Base-by-base conservation (phyloP, 2,113 vertebrate genomes). In the Anser brachyrhynchus region DNA sequence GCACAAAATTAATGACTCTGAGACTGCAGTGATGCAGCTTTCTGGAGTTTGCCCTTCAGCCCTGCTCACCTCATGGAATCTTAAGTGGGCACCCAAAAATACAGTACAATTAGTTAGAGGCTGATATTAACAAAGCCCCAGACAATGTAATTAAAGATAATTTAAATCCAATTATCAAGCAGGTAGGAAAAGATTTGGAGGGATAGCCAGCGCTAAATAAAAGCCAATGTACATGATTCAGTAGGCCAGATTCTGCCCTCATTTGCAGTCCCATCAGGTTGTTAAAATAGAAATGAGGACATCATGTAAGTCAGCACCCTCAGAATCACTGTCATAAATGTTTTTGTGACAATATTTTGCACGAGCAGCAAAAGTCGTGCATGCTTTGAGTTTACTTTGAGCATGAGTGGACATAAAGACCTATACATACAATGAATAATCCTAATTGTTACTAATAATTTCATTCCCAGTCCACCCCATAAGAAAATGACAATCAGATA, bases 1-100 rank as follows among this genome's bases (percentile, higher is more conserved):
- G 90, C 89, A 93, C 93, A 94, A 96, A 98, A 97, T 97, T 97
- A 98, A 97, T 97, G 95, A 95, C 92, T 97, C 88, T 84, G 92
- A 95, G 94, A 85, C 37, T 97, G 86, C 89, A 62, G 55, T 43
- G 65, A 93, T 83, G 84, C 69, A 70, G 91, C 77, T 87, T 96
- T 87, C 96, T 97, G 97, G 82, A 93, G 51, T 92, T 92, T 96
- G 97, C 89, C 81, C 93, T 97, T 98, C 84, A 91, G 54, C 62
- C 82, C 46, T 79, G 44, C n/a, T 69, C 67, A 89, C 55, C 75
- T 80, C 84, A 12, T 54, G 21, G 69, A 97, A 97, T 97, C 87
- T 79, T 94, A 97, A 97, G 78, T 75, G 95, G 33, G n/a, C 65
- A 72, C 65, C 94, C 82, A 75, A 80, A 93, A 94, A 73, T 87